Base-by-base conservation (phyloP, 2,888 invertebrate genomes). In the Polydrusus cervinus region DNA sequence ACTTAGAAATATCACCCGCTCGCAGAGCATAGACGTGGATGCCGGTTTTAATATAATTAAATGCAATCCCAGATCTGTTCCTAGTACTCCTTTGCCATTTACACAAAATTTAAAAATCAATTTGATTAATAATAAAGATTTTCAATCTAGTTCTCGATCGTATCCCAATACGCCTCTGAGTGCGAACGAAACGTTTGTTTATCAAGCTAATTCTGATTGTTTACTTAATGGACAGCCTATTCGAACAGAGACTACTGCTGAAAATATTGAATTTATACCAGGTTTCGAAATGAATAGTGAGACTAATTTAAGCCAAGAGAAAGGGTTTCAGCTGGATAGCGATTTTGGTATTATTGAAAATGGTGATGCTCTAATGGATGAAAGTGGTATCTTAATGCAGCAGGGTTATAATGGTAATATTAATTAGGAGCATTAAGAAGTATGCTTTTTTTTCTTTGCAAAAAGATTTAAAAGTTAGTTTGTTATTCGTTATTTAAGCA, bases 111-210 rank as follows among this genome's bases (percentile, higher is more conserved):
- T 84, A 86, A 55, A 88, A 88, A 79, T 86, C 86, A 65, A 87
- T 16, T 65, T 55, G 87, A 53, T 87, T 87, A 43, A 78, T 66
- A 75, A 80, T 77, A 79, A 78, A 77, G 80, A 85, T 87, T n/a
- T 72, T 51, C 81, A 80, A 55, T 68, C 20, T 30, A 88, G 88
- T 51, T 93, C 93, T 13, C 92, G 93, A 83, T 95, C 95, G 0
- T 94, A 94, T 86, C 94, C 95, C 25, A 92, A 93, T 1, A 93
- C 93, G 16, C 95, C 95, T 14, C 84, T 91, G 74, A 85, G 88
- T 13, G 88, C 89, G 7, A 82, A 82, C 14, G 81, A 84, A 65
- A 79, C 82, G 1, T 87, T 87, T 78, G 84, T 83, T 45, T 87
- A 86, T 71, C 84, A 84, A 75, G 79, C 84, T 7, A 84, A 84